These are phyloP conservation scores for Astyanax mexicanus DNA, from an alignment of 2,797 vertebrate genomes.

Conservation along the genomic window DNA sequence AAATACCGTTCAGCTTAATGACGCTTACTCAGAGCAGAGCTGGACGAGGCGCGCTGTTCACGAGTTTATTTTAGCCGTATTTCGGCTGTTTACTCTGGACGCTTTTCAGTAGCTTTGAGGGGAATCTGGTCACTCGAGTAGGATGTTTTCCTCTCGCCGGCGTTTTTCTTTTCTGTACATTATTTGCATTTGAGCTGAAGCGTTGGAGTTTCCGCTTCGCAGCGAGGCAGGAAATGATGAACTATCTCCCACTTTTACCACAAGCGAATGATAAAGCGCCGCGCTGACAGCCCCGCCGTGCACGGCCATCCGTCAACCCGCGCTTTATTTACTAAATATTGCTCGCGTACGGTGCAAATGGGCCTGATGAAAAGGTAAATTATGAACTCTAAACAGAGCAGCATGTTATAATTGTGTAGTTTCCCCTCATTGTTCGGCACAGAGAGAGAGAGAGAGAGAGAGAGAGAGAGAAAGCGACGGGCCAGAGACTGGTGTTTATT, in stretches of 20 bases:
- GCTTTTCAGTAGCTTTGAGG: constrained; percentile 30
- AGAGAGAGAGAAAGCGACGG: constrained; percentile 68
- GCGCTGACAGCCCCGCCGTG: constrained; percentile 62
- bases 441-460: constrained; percentile 56
- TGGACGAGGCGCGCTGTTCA: constrained; percentile 32
- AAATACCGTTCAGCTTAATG: constrained; percentile 50
- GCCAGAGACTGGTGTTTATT: constrained; percentile 72
- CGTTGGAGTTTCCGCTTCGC: constrained; percentile 54
- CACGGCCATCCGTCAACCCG: constrained; percentile 57
- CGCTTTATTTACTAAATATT: constrained; percentile 63
- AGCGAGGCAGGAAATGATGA: constrained; percentile 56
- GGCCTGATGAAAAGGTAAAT: constrained; percentile 61
- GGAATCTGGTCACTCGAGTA: constrained; percentile 51
- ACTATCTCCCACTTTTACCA: constrained; percentile 52
- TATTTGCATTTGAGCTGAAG: constrained; percentile 49
- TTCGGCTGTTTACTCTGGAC: constrained; percentile 44
- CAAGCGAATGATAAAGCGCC: constrained; percentile 53
- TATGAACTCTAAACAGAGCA: constrained; percentile 43
- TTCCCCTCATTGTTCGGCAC: constrained; percentile 58
- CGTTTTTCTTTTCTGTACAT: constrained; percentile 6
- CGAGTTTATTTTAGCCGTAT: constrained; percentile 42
- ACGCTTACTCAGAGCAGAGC: constrained; percentile 33
- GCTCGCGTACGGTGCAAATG: constrained; percentile 53
- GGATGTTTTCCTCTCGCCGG: constrained; percentile 39
- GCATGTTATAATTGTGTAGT: constrained; percentile 47